Evolutionary conservation across 2,113 vertebrate species (phyloP), one percentile per base, ranked within the genome.

Genomic region (Rhynchomys soricoides): DNA sequence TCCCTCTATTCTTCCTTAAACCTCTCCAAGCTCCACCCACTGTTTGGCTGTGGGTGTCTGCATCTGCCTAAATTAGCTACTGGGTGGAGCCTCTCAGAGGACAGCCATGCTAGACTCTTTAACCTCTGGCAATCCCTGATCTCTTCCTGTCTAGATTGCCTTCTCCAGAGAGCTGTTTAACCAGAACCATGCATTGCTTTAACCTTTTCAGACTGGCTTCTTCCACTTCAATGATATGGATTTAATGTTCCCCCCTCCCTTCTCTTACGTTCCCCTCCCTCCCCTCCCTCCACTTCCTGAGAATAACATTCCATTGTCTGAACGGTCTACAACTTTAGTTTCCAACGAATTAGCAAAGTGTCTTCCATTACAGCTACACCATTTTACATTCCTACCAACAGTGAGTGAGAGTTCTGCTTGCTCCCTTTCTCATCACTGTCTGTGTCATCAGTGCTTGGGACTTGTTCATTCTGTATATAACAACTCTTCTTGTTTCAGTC

Each of bases 271-370:
- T 64, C 66, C 31, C 31, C 34, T 15, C 31, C 31, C 16, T 86
- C 1, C 1, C 8, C 2, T 37, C 55, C 37, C 37, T 62, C 6
- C 13, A 4, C 6, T 34, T 52, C 4, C 19, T 29, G 10, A 64
- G 34, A 71, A 71, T 59, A 86, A 74, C n/a, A 62, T 6, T 89
- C 34, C 26, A 62, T 89, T 78, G 34, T 77, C 24, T 70, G 15
- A 19, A 43, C 77, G 4, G 21, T 34, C 70, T 43, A 48, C 16
- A 92, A 59, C 64, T 70, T 83, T 78, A 50, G 13, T 85, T 95
- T 89, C 17, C 74, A 71, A 43, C 12, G 85, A 85, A 37, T 52
- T 55, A 59, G 26, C 37, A 62, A 89, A 78, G 5, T 89, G 16
- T 75, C 48, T n/a, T 89, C n/a, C 8, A 83, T 45, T 40, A 40